Conservation (phyloP, 2,797 vertebrate species). For the Eurystomus glaucurus region DNA sequence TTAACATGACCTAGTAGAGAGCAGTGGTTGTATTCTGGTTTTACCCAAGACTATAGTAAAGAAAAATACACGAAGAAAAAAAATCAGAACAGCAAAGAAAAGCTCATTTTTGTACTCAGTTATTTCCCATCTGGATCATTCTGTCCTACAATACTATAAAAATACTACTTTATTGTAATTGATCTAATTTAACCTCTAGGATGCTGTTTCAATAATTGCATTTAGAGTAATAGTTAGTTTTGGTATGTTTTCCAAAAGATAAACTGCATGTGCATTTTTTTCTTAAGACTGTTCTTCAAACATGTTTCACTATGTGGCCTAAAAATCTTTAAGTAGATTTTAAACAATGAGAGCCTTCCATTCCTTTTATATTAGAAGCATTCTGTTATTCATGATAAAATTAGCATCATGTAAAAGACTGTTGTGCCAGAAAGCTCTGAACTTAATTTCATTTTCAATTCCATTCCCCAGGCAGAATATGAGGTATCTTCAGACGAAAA, state of each 20-base stretch:
- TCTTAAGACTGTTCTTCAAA: neutral
- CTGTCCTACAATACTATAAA: neutral
- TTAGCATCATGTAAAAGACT: neutral
- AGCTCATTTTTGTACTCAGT: neutral
- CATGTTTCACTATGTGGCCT: neutral
- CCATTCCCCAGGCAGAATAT: constrained; percentile 87
- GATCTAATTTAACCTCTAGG: neutral
- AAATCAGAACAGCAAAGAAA: neutral
- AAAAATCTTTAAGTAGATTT: neutral
- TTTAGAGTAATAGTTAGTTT: neutral
- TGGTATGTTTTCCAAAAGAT: neutral
- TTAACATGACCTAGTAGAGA: neutral
- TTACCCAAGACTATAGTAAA: neutral
- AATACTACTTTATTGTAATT: neutral
- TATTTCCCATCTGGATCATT: neutral
- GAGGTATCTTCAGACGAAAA: constrained; percentile 92
- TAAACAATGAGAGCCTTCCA: neutral
- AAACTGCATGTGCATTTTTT: neutral
- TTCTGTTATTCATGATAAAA: neutral
- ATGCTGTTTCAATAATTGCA: neutral
- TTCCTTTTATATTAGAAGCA: neutral
- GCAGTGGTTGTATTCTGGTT: neutral
- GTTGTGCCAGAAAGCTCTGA: neutral
- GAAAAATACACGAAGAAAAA: neutral
- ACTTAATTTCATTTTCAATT: neutral